phyloP scores from a whole-genome alignment of 2,113 vertebrate genomes.

The Noturus placidus region DNA sequence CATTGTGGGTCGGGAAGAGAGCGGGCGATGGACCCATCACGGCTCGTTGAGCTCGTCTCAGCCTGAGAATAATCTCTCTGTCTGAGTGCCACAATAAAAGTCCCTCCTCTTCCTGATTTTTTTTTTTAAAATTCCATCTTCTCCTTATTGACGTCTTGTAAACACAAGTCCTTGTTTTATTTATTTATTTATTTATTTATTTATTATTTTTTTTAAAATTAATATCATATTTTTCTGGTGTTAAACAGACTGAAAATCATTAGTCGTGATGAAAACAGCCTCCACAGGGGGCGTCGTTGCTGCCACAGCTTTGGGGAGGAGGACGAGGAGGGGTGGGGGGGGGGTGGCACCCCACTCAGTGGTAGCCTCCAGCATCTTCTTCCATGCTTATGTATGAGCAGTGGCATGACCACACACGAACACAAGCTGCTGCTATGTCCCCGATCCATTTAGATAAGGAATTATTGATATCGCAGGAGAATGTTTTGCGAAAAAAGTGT shows the following conservation, averaged over 20 bases:
- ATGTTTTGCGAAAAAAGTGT: conserved; percentile 7
- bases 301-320: conserved; percentile 35
- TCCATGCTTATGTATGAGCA: conserved; percentile 53
- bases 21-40: conserved; percentile 57
- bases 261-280: neutral
- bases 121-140: neutral
- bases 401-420: conserved; percentile 41
- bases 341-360: neutral
- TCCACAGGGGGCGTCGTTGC: conserved; percentile 7
- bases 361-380: conserved; percentile 38
- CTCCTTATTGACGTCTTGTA: conserved; percentile 26
- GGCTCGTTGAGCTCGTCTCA: conserved; percentile 57
- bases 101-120: conserved; percentile 32
- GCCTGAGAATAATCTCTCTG: conserved; percentile 55
- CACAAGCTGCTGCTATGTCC: conserved; percentile 45
- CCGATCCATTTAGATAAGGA: conserved; percentile 56
- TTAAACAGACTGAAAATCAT: neutral
- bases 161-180: conserved; percentile 3
- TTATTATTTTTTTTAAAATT: neutral
- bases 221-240: neutral
- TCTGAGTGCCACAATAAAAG: conserved; percentile 59
- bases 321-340: neutral
- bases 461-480: conserved; percentile 51
- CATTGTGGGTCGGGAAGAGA: conserved; percentile 46
- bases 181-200: neutral